Base-by-base conservation (phyloP, 2,888 invertebrate genomes). In the Ectemnius lituratus region DNA sequence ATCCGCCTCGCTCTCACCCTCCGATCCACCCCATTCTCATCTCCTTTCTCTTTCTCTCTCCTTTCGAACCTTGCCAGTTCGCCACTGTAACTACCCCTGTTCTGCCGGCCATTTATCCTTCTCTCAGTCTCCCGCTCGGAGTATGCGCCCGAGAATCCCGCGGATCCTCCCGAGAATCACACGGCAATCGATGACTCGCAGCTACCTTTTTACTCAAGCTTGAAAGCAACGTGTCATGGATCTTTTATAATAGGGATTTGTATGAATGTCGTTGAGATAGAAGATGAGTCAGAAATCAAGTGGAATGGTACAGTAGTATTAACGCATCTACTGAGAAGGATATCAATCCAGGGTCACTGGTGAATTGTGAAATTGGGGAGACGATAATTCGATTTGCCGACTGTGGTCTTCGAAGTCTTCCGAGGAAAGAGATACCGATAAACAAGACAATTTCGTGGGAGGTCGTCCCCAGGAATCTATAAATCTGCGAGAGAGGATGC, bases 401-500 rank as follows among this genome's bases (percentile, higher is more conserved):
- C 65, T n/a, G 46, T 45, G 58, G 70, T 70, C 67, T 75, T 70
- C 61, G 70, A 78, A 75, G 79, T 68, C 70, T 69, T 65, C 70
- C 67, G 64, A 65, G 52, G 52, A 74, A 62, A 45, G 58, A 64
- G 52, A 57, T 63, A 46, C 62, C 87, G 84, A 90, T 90, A 90
- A 90, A 90, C 88, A 90, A 90, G 89, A 89, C 89, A 89, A 90
- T 90, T 89, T 90, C 88, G 84, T 81, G 75, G 71, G 72, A 70
- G 85, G 78, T 84, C 86, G 86, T 89, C 89, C 90, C 89, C 79
- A 82, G 88, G 87, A 90, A 90, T 90, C 89, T 83, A 90, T 90
- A 90, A 90, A 90, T 90, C 85, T 65, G 66, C 1, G 52, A 13
- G 70, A 56, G 37, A 37, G 61, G n/a, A 62, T 70, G 59, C 60